Evolutionary conservation across 1,140 invertebrate genomes (phyloP).

Genomic region (Tenebrio molitor): DNA sequence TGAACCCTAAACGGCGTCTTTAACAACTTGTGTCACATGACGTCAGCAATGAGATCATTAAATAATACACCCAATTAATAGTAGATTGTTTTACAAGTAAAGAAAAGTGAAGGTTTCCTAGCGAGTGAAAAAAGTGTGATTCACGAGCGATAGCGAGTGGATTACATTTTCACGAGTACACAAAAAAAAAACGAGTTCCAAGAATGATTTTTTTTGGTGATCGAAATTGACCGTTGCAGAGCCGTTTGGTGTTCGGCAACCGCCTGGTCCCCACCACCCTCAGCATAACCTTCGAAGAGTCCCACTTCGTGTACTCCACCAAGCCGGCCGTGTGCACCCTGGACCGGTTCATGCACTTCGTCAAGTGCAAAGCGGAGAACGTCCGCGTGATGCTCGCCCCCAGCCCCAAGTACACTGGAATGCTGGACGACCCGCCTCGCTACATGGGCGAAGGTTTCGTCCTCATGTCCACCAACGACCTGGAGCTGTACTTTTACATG

Average conservation of each 20-base stretch:
- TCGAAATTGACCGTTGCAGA: no score
- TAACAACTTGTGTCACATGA: no score
- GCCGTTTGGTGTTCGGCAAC: conserved; percentile 97
- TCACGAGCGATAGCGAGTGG: no score
- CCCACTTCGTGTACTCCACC: conserved; percentile 95
- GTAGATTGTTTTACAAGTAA: no score
- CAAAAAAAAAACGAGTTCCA: no score
- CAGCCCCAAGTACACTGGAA: conserved; percentile 93
- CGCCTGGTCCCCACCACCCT: conserved; percentile 93
- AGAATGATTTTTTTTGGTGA: no score
- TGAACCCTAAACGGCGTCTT: no score
- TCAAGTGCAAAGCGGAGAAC: conserved; percentile 95
- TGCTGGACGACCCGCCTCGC: conserved; percentile 94
- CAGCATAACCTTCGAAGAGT: conserved; percentile 94
- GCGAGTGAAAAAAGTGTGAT: no score
- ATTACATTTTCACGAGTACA: no score
- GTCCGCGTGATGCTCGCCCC: conserved; percentile 89
- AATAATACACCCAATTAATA: no score
- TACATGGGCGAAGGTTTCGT: conserved; percentile 99
- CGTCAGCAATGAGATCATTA: no score
- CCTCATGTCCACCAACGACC: conserved; percentile 93
- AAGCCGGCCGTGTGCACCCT: conserved; percentile 93
- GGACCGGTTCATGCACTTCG: conserved; percentile 97
- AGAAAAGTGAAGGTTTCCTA: no score
- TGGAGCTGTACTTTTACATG: conserved; percentile 97